A percentile compares a stretch with the other conserved stretches of the same genome.
phyloP scores from a whole-genome alignment of 2,113 vertebrate genomes.

The Trogon melanurus region DNA sequence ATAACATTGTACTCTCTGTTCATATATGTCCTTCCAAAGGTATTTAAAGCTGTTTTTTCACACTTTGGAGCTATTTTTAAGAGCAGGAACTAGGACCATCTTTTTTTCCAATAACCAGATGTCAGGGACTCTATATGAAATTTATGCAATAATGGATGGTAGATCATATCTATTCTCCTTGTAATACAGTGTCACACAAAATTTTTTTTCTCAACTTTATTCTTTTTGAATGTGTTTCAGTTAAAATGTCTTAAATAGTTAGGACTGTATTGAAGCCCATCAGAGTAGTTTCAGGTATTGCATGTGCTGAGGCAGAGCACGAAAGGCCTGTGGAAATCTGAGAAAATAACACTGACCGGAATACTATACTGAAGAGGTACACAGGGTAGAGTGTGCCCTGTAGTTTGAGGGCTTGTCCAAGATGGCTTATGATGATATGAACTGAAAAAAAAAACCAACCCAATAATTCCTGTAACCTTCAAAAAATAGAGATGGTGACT shows the following conservation, averaged over 20 bases:
- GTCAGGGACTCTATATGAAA: background rate
- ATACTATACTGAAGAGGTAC: background rate
- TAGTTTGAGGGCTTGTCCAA: background rate
- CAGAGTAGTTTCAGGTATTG: background rate
- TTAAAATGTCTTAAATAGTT: background rate
- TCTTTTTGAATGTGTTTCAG: background rate
- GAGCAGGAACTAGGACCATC: rapidly evolving
- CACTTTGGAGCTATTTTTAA: background rate
- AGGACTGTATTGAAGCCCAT: background rate
- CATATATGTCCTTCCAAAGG: background rate
- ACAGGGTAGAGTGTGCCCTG: background rate
- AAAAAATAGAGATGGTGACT: background rate
- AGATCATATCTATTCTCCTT: background rate
- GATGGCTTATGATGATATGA: background rate
- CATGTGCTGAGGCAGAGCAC: background rate
- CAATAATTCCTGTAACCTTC: background rate
- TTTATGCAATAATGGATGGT: background rate
- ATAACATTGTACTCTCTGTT: background rate
- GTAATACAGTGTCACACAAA: background rate
- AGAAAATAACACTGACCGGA: background rate
- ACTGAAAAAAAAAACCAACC: background rate
- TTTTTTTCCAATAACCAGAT: background rate
- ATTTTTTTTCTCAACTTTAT: background rate
- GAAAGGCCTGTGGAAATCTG: background rate
- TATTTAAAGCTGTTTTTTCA: background rate